Base-by-base conservation (phyloP, 2,888 invertebrate genomes). In the Athetis lepigone region DNA sequence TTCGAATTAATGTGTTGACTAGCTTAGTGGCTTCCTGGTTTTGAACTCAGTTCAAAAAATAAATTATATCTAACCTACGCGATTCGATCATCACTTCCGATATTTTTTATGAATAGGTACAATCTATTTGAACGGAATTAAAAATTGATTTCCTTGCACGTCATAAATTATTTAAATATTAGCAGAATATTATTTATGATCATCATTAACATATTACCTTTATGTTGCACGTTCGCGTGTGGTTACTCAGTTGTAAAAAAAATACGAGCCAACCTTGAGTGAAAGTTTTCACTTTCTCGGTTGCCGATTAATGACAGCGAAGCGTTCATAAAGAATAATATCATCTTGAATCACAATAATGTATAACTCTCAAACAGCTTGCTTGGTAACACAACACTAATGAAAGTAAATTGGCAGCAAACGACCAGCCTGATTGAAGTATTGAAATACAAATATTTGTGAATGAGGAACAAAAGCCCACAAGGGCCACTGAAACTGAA, bases 1-100 rank as follows among this genome's bases (percentile, higher is more conserved):
- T 21, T 46, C 9, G 7, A 4, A 52, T 37, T 25, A 19, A 33
- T 33, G 9, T 5, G 9, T 23, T 43, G 8, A 19, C 18, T 29
- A 21, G 37, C 50, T 37, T 39, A 75, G 62, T 70, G 40, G 65
- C 63, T 74, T 80, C 73, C 73, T 64, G 21, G 74, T 70, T 45
- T 71, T 72, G 49, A 57, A 63, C 62, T 58, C 46, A 45, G 46
- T 61, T 77, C 49, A 47, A 55, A 66, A 73, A 69, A n/a, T n/a
- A n/a, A n/a, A n/a, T n/a, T n/a, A n/a, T n/a, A n/a, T n/a, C n/a
- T 69, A 49, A 51, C 51, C 16, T 61, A 58, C n/a, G n/a, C n/a
- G n/a, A 62, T 25, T 33, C 36, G 64, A 55, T 40, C 40, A 29
- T n/a, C n/a, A 47, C 56, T 65, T 60, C 67, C 72, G 49, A 56